phyloP scores from a whole-genome alignment of 2,113 vertebrate genomes.

The Epinephelus moara region DNA sequence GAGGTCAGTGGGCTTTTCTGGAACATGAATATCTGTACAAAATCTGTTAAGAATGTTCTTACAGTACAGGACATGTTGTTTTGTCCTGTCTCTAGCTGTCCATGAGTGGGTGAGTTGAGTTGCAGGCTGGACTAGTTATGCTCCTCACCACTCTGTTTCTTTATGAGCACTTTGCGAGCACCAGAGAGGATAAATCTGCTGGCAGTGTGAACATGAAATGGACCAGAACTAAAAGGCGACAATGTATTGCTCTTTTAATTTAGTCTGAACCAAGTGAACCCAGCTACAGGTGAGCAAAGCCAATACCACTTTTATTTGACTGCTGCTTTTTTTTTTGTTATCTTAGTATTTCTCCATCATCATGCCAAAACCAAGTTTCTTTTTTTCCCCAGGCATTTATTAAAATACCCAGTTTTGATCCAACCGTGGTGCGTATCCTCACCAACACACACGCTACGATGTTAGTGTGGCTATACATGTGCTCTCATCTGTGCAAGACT shows the following conservation, averaged over 20 bases:
- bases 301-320: background rate
- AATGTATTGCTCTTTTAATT: background rate
- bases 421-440: background rate
- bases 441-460: background rate
- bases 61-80: background rate
- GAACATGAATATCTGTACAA: background rate
- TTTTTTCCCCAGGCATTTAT: slow-evolving; percentile 1
- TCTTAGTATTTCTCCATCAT: background rate
- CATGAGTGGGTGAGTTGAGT: background rate
- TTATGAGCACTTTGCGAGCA: slow-evolving; percentile 9
- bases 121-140: background rate
- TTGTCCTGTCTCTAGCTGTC: background rate
- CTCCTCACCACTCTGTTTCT: background rate
- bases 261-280: background rate
- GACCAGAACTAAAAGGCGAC: background rate
- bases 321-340: background rate
- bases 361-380: background rate
- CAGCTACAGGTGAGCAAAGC: background rate
- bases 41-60: background rate
- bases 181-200: background rate
- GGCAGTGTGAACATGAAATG: background rate
- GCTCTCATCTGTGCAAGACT: slow-evolving; percentile 8
- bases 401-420: background rate
- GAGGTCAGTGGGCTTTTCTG: background rate
- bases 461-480: slow-evolving; percentile 2